phyloP scores from a whole-genome alignment of 2,888 invertebrate genomes.

The Synergus itoensis region DNA sequence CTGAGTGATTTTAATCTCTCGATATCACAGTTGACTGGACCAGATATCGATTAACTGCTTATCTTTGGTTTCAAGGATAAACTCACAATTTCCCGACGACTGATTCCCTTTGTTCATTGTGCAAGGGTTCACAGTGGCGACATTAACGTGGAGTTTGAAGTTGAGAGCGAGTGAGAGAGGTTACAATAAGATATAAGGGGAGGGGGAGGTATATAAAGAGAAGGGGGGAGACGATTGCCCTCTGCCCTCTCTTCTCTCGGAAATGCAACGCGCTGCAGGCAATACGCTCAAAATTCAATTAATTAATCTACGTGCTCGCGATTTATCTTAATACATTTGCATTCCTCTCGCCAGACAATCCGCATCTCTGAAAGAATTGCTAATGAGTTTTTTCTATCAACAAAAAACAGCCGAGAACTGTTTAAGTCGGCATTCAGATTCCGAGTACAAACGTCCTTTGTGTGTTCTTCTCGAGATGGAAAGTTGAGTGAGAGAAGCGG shows the following conservation, averaged over 20 bases:
- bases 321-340: conserved; percentile 41
- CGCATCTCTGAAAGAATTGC: conserved; percentile 41
- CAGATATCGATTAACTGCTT: conserved; percentile 41
- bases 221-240: conserved; percentile 25
- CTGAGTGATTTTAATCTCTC: conserved; percentile 36
- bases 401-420: conserved; percentile 41
- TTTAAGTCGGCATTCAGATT: conserved; percentile 39
- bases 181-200: not conserved
- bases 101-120: conserved; percentile 41
- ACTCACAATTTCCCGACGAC: conserved; percentile 32
- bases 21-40: conserved; percentile 39
- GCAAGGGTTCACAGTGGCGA: conserved; percentile 40
- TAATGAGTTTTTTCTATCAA: conserved; percentile 41
- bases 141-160: conserved; percentile 40
- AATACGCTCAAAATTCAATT: conserved; percentile 40
- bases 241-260: conserved; percentile 16
- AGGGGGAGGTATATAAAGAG: not conserved
- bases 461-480: conserved; percentile 17
- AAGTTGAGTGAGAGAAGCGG: conserved; percentile 8
- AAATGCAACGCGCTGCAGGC: conserved; percentile 29
- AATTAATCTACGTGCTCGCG: conserved; percentile 41
- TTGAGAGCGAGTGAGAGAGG: conserved; percentile 11
- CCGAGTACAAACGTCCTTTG: conserved; percentile 34
- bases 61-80: conserved; percentile 39
- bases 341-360: conserved; percentile 41